These are phyloP conservation scores for Aleiodes testaceus DNA, from an alignment of 2,888 invertebrate species.

Conservation along the genomic window DNA sequence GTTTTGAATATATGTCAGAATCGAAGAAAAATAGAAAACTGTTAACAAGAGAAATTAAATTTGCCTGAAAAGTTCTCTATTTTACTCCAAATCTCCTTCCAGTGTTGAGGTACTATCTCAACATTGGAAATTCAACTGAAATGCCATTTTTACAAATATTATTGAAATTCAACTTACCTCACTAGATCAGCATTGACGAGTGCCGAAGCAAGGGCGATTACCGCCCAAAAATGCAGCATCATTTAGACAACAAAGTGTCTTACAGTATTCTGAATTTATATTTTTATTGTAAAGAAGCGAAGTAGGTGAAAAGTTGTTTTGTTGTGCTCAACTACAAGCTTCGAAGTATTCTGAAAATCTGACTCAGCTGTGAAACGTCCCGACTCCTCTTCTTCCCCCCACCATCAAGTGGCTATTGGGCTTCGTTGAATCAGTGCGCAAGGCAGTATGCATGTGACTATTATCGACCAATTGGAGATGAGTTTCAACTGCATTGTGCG, in stretches of 20 bases:
- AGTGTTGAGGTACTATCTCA: no score
- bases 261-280: no score
- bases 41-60: no score
- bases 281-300: no score
- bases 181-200: constrained; percentile 53
- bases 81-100: no score
- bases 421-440: constrained; percentile 36
- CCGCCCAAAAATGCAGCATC: constrained; percentile 55
- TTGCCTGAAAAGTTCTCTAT: no score
- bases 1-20: no score
- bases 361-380: not conserved
- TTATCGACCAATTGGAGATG: constrained; percentile 18
- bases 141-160: not conserved
- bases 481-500: constrained; percentile 25
- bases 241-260: constrained; percentile 29
- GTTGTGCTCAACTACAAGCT: not conserved
- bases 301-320: not conserved
- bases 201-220: constrained; percentile 49
- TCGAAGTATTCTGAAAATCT: no score
- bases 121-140: no score
- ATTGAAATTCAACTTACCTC: constrained; percentile 49
- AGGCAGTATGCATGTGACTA: constrained; percentile 37
- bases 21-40: no score
- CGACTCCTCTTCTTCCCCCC: not conserved
- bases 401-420: not conserved